phyloP scores from a whole-genome alignment of 2,888 invertebrate species.

The Isotomurus palustris region DNA sequence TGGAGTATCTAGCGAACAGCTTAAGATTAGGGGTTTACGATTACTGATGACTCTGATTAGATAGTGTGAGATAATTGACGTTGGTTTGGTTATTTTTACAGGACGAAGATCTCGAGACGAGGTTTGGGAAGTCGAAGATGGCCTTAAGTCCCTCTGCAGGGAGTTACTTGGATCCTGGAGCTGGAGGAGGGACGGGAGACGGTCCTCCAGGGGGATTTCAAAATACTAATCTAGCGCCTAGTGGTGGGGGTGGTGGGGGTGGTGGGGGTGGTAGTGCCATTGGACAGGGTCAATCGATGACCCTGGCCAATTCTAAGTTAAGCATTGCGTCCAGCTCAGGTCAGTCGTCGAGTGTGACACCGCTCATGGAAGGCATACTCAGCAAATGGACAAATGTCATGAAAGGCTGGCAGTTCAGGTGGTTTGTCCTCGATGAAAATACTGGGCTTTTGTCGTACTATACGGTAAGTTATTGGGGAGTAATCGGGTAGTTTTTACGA shows the following conservation, averaged over 20 bases:
- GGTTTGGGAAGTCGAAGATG: background rate
- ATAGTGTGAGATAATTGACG: no score
- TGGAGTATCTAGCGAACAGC: no score
- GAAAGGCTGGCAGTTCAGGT: conserved; percentile 97
- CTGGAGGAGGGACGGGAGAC: background rate
- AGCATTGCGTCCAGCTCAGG: background rate
- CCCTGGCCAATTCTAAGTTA: background rate
- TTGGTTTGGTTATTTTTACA: no score
- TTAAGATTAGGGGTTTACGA: no score
- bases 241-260: background rate
- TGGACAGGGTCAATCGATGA: background rate
- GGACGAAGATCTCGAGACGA: background rate
- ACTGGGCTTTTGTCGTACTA: conserved; percentile 94
- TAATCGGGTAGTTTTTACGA: background rate
- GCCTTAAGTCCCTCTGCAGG: background rate
- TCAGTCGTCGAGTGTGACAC: background rate
- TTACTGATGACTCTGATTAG: no score
- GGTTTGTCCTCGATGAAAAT: conserved; percentile 97
- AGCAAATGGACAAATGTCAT: conserved; percentile 98
- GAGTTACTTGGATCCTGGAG: background rate
- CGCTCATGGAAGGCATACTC: conserved; percentile 79
- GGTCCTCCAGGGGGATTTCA: no score
- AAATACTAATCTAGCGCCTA: no score
- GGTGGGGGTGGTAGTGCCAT: background rate
- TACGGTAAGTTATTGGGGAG: conserved; percentile 66